Evolutionary conservation across 2,113 vertebrate genomes (phyloP).

Genomic region (Oenanthe melanoleuca): DNA sequence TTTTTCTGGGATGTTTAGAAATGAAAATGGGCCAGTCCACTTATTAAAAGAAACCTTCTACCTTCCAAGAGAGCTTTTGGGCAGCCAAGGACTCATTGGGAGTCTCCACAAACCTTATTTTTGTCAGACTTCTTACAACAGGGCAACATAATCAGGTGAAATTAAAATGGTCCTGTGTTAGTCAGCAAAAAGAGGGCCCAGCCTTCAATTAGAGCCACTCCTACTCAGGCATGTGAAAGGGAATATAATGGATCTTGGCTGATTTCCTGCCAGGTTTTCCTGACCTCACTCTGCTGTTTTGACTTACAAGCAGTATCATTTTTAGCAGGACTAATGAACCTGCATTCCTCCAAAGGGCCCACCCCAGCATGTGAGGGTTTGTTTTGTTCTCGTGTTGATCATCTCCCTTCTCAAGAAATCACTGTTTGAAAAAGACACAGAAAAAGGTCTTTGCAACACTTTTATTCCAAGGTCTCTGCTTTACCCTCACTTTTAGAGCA

Average conservation of each 20-base stretch:
- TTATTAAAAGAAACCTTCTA: not conserved
- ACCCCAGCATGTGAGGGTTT: not conserved
- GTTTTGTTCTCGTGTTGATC: not conserved
- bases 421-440: not conserved
- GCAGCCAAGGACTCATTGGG: not conserved
- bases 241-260: slow-evolving; percentile 38
- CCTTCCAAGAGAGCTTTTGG: not conserved
- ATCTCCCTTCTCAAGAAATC: slow-evolving; percentile 14
- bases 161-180: not conserved
- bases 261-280: slow-evolving; percentile 47
- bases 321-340: slow-evolving; percentile 63
- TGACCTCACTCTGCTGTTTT: slow-evolving; percentile 52
- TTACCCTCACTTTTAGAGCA: not conserved
- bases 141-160: not conserved
- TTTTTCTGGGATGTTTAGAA: not conserved
- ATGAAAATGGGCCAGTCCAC: not conserved
- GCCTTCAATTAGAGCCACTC: slow-evolving; percentile 46
- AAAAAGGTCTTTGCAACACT: not conserved
- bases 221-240: slow-evolving; percentile 31
- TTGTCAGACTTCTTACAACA: slow-evolving; percentile 16
- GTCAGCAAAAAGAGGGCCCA: not conserved
- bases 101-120: slow-evolving; percentile 14
- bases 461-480: not conserved
- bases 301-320: not conserved
- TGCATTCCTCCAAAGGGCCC: slow-evolving; percentile 37